Evolutionary conservation across 2,888 invertebrate species (phyloP).

Genomic region (Hypsopygia costalis): DNA sequence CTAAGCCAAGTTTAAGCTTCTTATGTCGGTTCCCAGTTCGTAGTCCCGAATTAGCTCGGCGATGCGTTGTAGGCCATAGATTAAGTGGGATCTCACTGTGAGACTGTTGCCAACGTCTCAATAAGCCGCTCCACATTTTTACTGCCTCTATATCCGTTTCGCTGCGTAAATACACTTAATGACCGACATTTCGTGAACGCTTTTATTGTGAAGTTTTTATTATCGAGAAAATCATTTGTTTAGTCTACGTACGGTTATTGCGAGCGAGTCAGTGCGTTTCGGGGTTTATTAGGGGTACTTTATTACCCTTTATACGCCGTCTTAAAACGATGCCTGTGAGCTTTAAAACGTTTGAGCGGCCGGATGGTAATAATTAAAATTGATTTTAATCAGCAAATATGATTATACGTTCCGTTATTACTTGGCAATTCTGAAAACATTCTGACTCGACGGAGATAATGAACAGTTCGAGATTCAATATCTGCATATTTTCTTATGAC

Average conservation of each 20-base stretch:
- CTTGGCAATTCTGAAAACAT: conserved; percentile 41
- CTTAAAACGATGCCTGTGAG: conserved; percentile 48
- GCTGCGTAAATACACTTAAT: conserved; percentile 78
- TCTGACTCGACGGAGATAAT: conserved; percentile 41
- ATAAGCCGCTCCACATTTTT: conserved; percentile 74
- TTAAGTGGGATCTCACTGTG: conserved; percentile 49
- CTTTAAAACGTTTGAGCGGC: conserved; percentile 41
- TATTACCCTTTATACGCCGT: conserved; percentile 63
- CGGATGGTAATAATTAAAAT: conserved; percentile 67
- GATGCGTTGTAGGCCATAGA: conserved; percentile 54
- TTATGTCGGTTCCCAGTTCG: conserved; percentile 26
- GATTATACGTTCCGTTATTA: conserved; percentile 53
- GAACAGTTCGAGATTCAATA: conserved; percentile 42
- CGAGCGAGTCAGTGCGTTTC: conserved; percentile 64
- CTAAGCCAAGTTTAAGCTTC: conserved; percentile 47
- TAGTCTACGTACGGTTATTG: conserved; percentile 76
- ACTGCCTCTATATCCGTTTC: conserved; percentile 75
- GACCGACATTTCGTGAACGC: conserved; percentile 76
- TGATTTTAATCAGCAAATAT: conserved; percentile 65
- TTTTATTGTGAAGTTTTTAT: conserved; percentile 79
- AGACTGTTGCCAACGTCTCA: conserved; percentile 72
- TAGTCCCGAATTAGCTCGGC: conserved; percentile 49
- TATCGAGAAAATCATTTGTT: conserved; percentile 77
- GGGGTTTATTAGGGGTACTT: conserved; percentile 74
- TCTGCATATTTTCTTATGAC: conserved; percentile 44